Evolutionary conservation across 2,888 invertebrate genomes (phyloP), one percentile per base, ranked within the genome.

Genomic region (Vesta saturnalis): DNA sequence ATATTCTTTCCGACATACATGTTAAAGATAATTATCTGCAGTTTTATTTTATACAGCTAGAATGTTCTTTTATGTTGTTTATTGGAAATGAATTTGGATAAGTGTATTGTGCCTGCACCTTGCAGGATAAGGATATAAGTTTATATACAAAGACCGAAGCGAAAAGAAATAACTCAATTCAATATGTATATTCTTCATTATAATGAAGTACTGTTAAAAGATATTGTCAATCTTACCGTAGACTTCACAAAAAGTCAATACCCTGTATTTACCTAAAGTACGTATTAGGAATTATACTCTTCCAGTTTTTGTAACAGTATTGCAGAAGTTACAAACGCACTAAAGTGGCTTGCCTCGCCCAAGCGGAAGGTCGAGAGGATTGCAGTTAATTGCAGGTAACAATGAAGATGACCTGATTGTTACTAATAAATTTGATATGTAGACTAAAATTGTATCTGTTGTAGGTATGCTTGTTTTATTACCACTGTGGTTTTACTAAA

Each of bases 201-300:
- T 23, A 23, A 23, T 23, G 23, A 23, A 23, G 39, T 39, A 39
- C 39, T 39, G 39, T 39, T 39, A 39, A 39, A 39, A 39, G 39
- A 39, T n/a, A 39, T 39, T 39, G 39, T 39, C 12, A 56, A 23
- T 55, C 56, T 66, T 54, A 67, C 67, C 68, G 67, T 64, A 60
- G 55, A 46, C 23, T 21, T 47, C 60, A 46, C 52, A 66, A 72
- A 76, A 75, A 78, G 79, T 78, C 78, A 79, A 79, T 74, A 79
- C 77, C 79, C 78, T 78, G 73, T 58, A 59, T 74, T 77, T 78
- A 78, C 77, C 76, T 67, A 76, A 76, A 76, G 74, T 73, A 77
- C 79, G 74, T 79, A 79, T 79, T 79, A 79, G 79, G 79, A 77
- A 79, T 78, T 78, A 68, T 67, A 64, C 70, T 75, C 76, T 76